A percentile compares a stretch with the other conserved stretches of the same genome.
Conservation (phyloP, 2,113 vertebrate species). For the Equus quagga region DNA sequence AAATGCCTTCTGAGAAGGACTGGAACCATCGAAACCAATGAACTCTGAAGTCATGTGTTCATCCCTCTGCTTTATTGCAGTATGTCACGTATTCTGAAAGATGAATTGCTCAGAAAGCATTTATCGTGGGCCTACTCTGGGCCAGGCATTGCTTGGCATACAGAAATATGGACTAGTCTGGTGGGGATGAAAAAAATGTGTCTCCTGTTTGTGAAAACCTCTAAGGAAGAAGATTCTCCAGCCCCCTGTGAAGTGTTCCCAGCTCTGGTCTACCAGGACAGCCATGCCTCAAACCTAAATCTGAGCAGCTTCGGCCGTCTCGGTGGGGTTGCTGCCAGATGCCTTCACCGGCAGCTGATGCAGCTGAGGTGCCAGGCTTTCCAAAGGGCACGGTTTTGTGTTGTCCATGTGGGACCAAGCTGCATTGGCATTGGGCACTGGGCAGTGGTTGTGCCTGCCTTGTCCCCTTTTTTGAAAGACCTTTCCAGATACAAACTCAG, state of each 20-base stretch:
- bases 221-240: background rate
- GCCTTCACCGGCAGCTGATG: background rate
- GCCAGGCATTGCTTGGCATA: background rate
- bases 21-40: conserved; percentile 39
- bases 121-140: background rate
- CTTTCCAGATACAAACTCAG: background rate
- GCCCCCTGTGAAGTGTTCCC: background rate
- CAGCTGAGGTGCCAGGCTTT: background rate
- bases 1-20: conserved; percentile 39
- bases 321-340: background rate
- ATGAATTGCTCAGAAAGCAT: background rate
- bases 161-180: background rate
- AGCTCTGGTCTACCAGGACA: too few species aligned
- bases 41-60: conserved; percentile 43
- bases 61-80: background rate
- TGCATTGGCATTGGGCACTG: background rate
- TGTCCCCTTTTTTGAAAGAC: background rate
- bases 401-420: background rate
- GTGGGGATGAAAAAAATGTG: background rate
- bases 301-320: background rate
- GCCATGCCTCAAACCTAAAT: background rate
- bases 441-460: background rate
- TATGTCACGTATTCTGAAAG: conserved; percentile 6
- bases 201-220: background rate
- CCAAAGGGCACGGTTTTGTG: background rate